Conservation (phyloP, 1,140 invertebrate genomes). For the Riptortus pedestris region DNA sequence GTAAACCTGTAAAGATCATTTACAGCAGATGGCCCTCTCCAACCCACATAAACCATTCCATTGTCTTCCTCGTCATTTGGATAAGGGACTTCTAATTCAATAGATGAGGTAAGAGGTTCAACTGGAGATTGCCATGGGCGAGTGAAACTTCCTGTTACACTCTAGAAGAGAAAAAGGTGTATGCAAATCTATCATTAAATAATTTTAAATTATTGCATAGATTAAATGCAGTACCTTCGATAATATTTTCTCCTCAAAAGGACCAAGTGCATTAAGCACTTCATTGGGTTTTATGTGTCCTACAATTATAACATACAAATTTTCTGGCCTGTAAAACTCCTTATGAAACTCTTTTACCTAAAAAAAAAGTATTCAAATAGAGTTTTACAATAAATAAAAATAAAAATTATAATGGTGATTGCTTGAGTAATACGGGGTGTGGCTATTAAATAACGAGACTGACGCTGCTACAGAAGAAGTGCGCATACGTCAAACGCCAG, state of each 20-base stretch:
- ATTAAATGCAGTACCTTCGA: conserved; percentile 57
- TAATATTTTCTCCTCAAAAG: conserved; percentile 69
- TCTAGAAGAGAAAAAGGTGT: conserved; percentile 37
- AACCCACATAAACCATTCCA: conserved; percentile 68
- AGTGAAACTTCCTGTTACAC: conserved; percentile 46
- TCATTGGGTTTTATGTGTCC: conserved; percentile 67
- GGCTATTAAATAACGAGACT: too few species aligned
- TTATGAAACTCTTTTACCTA: conserved; percentile 70
- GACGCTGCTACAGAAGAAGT: too few species aligned
- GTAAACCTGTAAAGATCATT: conserved; percentile 41
- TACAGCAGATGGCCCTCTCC: conserved; percentile 67
- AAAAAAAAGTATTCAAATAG: conserved; percentile 31
- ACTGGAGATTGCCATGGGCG: conserved; percentile 66
- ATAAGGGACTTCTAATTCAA: conserved; percentile 48
- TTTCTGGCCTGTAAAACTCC: conserved; percentile 82
- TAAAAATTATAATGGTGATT: not conserved
- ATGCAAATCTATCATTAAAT: conserved; percentile 20
- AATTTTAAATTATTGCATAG: too few species aligned
- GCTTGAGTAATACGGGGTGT: too few species aligned
- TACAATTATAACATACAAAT: conserved; percentile 71
- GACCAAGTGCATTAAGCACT: conserved; percentile 60
- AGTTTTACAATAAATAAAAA: not conserved
- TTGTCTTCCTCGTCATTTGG: conserved; percentile 77
- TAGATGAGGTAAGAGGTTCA: conserved; percentile 46
- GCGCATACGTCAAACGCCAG: too few species aligned